Conservation (phyloP, 2,113 vertebrate species). For the Hippocampus abdominalis region DNA sequence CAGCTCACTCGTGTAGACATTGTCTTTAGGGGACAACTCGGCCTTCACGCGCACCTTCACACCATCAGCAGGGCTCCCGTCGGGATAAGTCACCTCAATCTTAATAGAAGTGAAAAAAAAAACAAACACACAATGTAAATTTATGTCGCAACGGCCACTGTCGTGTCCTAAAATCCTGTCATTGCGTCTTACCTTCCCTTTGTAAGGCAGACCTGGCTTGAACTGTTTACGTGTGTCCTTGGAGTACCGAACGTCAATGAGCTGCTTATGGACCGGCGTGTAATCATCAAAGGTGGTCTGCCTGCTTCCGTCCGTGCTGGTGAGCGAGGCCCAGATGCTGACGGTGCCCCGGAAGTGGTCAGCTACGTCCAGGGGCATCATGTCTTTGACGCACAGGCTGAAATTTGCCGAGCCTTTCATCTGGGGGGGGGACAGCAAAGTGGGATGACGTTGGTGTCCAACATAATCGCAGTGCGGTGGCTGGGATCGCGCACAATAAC, state of each 20-base stretch:
- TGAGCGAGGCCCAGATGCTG: constrained; percentile 85
- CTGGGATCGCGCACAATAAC: not conserved
- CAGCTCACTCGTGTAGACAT: constrained; percentile 83
- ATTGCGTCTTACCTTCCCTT: constrained; percentile 79
- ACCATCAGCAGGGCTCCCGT: constrained; percentile 84
- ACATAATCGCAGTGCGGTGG: constrained; percentile 2
- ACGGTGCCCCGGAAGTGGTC: constrained; percentile 88
- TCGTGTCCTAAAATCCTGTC: not conserved
- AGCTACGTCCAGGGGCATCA: constrained; percentile 86
- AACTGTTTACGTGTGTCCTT: constrained; percentile 91
- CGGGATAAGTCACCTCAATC: constrained; percentile 88
- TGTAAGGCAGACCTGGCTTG: constrained; percentile 88
- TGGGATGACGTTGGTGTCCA: not conserved
- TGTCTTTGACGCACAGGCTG: constrained; percentile 85
- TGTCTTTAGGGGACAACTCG: constrained; percentile 86
- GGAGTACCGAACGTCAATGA: constrained; percentile 88
- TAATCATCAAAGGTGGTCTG: constrained; percentile 88
- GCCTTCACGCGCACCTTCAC: constrained; percentile 85
- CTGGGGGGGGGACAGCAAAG: constrained; percentile 55
- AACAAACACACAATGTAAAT: not conserved
- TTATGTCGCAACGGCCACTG: not conserved
- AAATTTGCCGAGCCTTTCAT: constrained; percentile 83
- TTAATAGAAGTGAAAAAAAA: constrained; percentile 41
- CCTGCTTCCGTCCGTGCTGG: constrained; percentile 79
- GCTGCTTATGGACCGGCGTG: constrained; percentile 86